phyloP scores from a whole-genome alignment of 2,797 vertebrate genomes.

The Periophthalmus magnuspinnatus region DNA sequence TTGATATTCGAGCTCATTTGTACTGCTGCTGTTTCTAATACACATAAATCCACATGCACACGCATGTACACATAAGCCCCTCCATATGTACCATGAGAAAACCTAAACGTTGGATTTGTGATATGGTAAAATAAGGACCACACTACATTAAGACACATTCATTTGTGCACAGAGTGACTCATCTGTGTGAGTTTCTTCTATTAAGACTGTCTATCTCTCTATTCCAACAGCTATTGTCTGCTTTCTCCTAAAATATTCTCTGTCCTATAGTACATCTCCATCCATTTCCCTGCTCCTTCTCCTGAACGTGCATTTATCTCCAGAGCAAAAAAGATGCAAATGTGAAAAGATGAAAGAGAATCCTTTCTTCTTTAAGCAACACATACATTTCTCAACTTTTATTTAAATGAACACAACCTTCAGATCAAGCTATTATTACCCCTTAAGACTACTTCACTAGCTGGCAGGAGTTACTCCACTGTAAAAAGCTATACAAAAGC shows the following conservation, averaged over 20 bases:
- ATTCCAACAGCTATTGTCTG: constrained; percentile 17
- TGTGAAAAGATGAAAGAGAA: constrained; percentile 16
- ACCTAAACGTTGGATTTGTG: constrained; percentile 42
- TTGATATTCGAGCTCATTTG: constrained; percentile 63
- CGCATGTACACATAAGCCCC: constrained; percentile 21
- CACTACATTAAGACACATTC: constrained; percentile 33
- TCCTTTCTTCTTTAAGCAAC: constrained; percentile 24
- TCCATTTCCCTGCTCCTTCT: constrained; percentile 28
- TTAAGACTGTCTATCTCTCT: constrained; percentile 37
- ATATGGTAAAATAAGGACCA: constrained; percentile 27
- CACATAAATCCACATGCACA: constrained; percentile 35
- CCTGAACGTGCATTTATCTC: constrained; percentile 13
- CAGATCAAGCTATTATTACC: constrained; percentile 20
- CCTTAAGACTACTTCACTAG: constrained; percentile 15
- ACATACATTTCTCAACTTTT: constrained; percentile 16
- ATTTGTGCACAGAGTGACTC: constrained; percentile 62
- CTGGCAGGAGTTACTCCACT: constrained; percentile 31
- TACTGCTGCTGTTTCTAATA: constrained; percentile 50
- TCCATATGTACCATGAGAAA: constrained; percentile 36
- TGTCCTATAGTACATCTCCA: constrained; percentile 23
- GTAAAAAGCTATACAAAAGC: constrained; percentile 14
- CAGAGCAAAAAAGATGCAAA: constrained; percentile 1
- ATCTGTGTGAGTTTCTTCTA: constrained; percentile 37
- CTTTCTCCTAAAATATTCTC: constrained; percentile 25
- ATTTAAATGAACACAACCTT: constrained; percentile 32